Evolutionary conservation across 2,797 vertebrate genomes (phyloP), one percentile per base, ranked within the genome.

Genomic region (Pipistrellus pygmaeus): DNA sequence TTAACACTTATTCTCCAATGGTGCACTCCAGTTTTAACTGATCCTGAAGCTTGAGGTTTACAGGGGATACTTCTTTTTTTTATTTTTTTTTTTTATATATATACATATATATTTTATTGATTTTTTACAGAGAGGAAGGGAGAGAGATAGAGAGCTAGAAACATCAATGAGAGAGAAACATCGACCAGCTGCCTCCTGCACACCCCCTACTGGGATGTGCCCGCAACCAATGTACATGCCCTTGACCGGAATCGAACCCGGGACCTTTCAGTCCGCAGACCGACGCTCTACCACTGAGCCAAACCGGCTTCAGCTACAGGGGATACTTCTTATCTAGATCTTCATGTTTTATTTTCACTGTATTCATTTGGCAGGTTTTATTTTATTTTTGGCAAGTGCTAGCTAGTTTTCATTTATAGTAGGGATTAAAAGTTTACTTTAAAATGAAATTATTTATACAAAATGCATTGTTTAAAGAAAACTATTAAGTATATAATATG

Each of bases 351-450:
- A 41, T 85, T 89, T 91, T 62, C 51, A 27, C 57, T 84, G 81
- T 88, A 35, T 93, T 83, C 80, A 94, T 95, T 93, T 88, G 15
- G 32, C 4, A 41, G 4, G 13, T 86, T 96, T 84, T 94, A 60
- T 55, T 94, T 69, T 71, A 53, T 88, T 95, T 96, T 80, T 81
- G 66, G 27, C 27, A 93, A 73, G 21, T 83, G 62, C 95, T 87
- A 77, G 62, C 76, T 66, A 86, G 57, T 90, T 92, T 87, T 32
- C 44, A 71, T 87, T 95, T 87, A 86, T 64, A 57, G 11, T 51
- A 71, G 69, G 87, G 20, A 85, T 73, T 66, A 82, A 88, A 94
- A 88, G n/a, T 83, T 90, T 57, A 73, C 55, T 62, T 93, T 73
- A 51, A 78, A 62, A 68, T 84, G 21, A 87, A 78, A 38, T 73